Evolutionary conservation across 2,888 invertebrate species (phyloP), one percentile per base, ranked within the genome.

Genomic region (Drosophila barbarae): DNA sequence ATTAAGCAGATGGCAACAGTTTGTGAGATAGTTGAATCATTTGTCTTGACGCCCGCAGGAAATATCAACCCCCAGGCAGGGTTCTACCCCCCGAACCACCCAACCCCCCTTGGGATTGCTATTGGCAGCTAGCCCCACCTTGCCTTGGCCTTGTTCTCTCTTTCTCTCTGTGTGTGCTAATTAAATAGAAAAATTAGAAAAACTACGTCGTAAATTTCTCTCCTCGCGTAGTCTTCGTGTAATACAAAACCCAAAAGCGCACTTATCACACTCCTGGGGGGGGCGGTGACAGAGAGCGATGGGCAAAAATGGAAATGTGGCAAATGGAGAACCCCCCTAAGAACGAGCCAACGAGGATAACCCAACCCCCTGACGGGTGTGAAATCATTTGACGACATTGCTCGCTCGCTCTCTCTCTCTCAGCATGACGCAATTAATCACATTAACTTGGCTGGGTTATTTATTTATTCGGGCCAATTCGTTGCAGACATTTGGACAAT

Each of bases 131-230:
- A 74, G 71, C 52, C 21, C 38, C 38, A 64, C 60, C 76, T 61
- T 61, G 30, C 57, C 39, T 21, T 32, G 15, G 28, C 38, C 23
- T 28, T 56, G 72, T 39, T 51, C 41, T 3, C 10, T 38, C 41
- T 18, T 1, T 23, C 2, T 13, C 12, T 55, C 23, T 44, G 35
- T 56, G 28, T 56, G 42, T 71, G 70, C 76, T 81, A 81, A 81
- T 81, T 81, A 81, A 81, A 81, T 84, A 82, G 84, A 69, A 84
- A 79, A 84, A 81, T 84, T 84, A 84, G 84, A 80, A 81, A 76
- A 84, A 83, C 82, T 74, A 81, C 74, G 76, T 76, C 76, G 80
- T 84, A 81, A 81, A 84, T 76, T 82, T 58, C 55, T n/a, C 42
- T 65, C 18, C 18, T n/a, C 39, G 34, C 39, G 15, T 39, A 70